Conservation (phyloP, 2,113 vertebrate species). For the Amphiprion ocellaris region DNA sequence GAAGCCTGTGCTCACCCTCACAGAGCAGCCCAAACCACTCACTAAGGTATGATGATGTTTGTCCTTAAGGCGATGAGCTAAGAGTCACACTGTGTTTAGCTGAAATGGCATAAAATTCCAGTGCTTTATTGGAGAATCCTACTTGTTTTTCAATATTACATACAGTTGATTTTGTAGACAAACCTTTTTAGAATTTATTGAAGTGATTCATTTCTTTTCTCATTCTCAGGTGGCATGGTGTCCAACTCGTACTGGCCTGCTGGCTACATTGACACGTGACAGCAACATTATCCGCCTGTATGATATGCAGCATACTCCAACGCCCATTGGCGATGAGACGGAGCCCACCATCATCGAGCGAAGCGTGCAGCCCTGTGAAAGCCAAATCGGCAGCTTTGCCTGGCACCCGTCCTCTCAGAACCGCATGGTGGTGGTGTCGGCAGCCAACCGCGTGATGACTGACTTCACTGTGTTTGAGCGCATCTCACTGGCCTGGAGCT, state of each 20-base stretch:
- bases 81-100: too few species aligned
- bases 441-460: slow-evolving; percentile 94
- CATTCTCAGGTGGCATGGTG: slow-evolving; percentile 91
- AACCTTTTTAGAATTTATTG: background rate
- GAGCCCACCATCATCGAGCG: slow-evolving; percentile 99
- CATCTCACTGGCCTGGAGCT: slow-evolving; percentile 98
- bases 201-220: background rate
- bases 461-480: slow-evolving; percentile 99
- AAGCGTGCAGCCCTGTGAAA: slow-evolving; percentile 94
- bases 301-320: slow-evolving; percentile 98
- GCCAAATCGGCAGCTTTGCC: slow-evolving; percentile 95
- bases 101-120: too few species aligned
- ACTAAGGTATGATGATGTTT: slow-evolving; percentile 85
- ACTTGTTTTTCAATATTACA: background rate
- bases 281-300: slow-evolving; percentile 97
- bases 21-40: slow-evolving; percentile 95
- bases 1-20: slow-evolving; percentile 96
- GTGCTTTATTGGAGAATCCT: too few species aligned
- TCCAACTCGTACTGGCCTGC: slow-evolving; percentile 94
- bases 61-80: background rate
- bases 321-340: slow-evolving; percentile 96
- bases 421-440: slow-evolving; percentile 97
- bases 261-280: slow-evolving; percentile 96
- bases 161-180: background rate
- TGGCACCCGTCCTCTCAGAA: slow-evolving; percentile 98